phyloP scores from a whole-genome alignment of 2,888 invertebrate genomes.

The Chydorus sphaericus region DNA sequence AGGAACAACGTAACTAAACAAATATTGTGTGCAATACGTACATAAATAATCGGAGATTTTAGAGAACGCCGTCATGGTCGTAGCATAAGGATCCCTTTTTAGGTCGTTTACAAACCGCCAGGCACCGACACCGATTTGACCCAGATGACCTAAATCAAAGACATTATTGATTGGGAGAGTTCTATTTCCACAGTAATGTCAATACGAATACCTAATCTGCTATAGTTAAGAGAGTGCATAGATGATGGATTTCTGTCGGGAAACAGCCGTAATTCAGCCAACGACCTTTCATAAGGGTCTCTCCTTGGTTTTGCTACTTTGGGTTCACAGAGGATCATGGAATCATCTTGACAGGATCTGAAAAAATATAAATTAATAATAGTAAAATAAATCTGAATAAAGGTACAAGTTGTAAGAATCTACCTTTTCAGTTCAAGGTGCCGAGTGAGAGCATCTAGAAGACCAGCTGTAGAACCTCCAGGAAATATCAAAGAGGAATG shows the following conservation, averaged over 20 bases:
- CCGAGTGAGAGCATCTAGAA: slow-evolving; percentile 37
- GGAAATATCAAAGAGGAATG: slow-evolving; percentile 75
- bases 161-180: too few relatives aligned
- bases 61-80: slow-evolving; percentile 70
- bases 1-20: too few relatives aligned
- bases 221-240: background rate
- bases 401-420: slow-evolving; percentile 24
- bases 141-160: slow-evolving; percentile 3
- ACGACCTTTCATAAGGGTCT: slow-evolving; percentile 3
- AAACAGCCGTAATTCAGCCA: slow-evolving; percentile 12
- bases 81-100: slow-evolving; percentile 58
- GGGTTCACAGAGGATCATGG: slow-evolving; percentile 13
- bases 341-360: slow-evolving; percentile 11
- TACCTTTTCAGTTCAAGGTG: slow-evolving; percentile 43
- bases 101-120: slow-evolving; percentile 43
- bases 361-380: too few relatives aligned
- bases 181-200: too few relatives aligned
- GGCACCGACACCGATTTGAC: slow-evolving; percentile 31
- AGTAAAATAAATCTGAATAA: too few relatives aligned
- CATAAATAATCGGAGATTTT: slow-evolving; percentile 65
- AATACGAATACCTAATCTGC: background rate
- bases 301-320: background rate
- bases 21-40: slow-evolving; percentile 30
- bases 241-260: slow-evolving; percentile 2
- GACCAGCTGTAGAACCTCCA: slow-evolving; percentile 66